Evolutionary conservation across 2,888 invertebrate species (phyloP).

Genomic region (Tetrapedia diversipes): DNA sequence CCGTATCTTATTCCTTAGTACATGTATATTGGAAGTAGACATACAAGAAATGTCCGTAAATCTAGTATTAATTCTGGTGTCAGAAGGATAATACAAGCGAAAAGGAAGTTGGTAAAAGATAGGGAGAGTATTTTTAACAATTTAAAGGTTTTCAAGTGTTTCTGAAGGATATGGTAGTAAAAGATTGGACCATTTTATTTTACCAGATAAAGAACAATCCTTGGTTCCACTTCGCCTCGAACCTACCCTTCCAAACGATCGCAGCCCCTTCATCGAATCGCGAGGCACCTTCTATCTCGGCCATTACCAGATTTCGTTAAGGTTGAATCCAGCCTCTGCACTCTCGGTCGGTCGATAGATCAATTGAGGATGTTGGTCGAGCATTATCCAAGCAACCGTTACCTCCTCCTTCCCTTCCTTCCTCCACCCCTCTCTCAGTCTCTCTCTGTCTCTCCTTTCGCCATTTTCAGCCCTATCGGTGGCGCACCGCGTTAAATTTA

Average conservation of each 20-base stretch:
- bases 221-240: conserved; percentile 6
- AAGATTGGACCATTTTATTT: neutral
- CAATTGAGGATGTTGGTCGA: conserved; percentile 77
- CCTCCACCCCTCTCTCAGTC: no score
- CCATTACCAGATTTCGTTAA: conserved; percentile 80
- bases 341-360: conserved; percentile 74
- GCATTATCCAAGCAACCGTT: conserved; percentile 65
- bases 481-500: conserved; percentile 78
- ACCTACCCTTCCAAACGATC: neutral
- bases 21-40: no score
- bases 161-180: no score
- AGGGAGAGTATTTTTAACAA: no score
- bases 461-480: conserved; percentile 69
- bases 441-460: conserved; percentile 54
- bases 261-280: conserved; percentile 36
- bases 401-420: conserved; percentile 16
- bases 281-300: conserved; percentile 73
- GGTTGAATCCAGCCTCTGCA: conserved; percentile 66
- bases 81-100: no score
- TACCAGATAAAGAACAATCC: neutral
- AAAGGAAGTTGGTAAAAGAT: no score
- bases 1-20: no score
- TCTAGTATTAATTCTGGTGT: no score
- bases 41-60: no score
- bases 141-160: no score